Percentiles rank a stretch among this genome's conserved stretches.
phyloP scores from a whole-genome alignment of 2,113 vertebrate genomes.

The Gyps fulvus region DNA sequence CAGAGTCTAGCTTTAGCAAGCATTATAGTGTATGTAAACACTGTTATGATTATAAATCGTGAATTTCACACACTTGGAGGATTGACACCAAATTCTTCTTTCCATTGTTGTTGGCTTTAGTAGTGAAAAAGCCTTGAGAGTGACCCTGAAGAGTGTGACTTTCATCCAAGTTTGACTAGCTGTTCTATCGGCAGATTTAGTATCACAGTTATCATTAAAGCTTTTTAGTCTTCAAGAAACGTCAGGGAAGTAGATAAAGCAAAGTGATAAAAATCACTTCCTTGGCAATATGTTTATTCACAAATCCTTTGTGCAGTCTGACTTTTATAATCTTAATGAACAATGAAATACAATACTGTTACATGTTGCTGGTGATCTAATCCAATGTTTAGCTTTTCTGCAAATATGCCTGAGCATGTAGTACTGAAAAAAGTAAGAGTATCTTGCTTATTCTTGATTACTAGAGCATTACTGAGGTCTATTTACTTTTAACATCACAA shows the following conservation, averaged over 20 bases:
- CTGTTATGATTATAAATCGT: background rate
- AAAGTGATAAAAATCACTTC: background rate
- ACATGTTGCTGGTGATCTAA: background rate
- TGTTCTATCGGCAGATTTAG: background rate
- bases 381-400: background rate
- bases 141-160: background rate
- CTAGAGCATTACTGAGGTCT: background rate
- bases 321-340: background rate
- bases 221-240: background rate
- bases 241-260: background rate
- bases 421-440: background rate
- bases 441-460: background rate
- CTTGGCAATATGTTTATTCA: background rate
- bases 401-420: background rate
- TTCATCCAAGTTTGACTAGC: background rate
- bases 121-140: background rate
- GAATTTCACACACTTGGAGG: background rate
- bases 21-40: accelerated
- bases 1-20: background rate
- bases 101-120: background rate
- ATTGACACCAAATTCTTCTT: background rate
- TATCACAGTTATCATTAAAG: background rate
- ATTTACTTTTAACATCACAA: background rate
- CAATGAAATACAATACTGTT: background rate
- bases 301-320: background rate